These are phyloP conservation scores for Passer domesticus DNA, from an alignment of 2,113 vertebrate genomes.

Conservation along the genomic window DNA sequence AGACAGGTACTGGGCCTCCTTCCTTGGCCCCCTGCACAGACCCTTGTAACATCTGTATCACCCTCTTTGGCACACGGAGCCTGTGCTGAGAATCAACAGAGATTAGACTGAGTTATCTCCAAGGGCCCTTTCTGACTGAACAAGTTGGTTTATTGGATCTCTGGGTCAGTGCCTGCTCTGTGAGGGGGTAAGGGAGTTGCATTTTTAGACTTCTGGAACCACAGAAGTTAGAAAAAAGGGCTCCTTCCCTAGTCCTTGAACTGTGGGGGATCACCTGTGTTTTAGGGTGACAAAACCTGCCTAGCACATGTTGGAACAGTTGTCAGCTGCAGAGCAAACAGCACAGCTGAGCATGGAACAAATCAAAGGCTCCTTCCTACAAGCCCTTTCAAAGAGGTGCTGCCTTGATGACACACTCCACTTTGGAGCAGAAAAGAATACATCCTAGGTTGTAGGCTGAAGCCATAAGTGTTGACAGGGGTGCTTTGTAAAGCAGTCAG, in stretches of 20 bases:
- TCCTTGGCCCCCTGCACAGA: background rate
- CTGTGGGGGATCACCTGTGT: background rate
- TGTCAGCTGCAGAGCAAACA: background rate
- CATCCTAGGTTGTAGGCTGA: background rate
- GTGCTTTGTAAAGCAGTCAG: background rate
- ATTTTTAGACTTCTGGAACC: background rate
- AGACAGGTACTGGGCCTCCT: slow-evolving; percentile 48
- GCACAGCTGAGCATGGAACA: background rate
- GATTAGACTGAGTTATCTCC: background rate
- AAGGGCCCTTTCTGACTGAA: background rate
- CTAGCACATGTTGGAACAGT: background rate
- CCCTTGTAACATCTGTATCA: background rate
- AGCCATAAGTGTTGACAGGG: background rate
- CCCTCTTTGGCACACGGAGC: accelerated
- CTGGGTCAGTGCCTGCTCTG: background rate
- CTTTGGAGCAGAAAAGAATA: background rate
- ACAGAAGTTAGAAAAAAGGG: background rate
- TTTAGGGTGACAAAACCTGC: background rate
- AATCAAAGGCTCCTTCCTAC: background rate
- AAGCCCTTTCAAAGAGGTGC: background rate
- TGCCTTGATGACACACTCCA: background rate
- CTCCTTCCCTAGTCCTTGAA: background rate
- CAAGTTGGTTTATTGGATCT: background rate
- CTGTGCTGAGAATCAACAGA: background rate
- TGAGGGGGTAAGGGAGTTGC: background rate